phyloP scores from a whole-genome alignment of 2,888 invertebrate genomes.

The Parnassius glacialis region DNA sequence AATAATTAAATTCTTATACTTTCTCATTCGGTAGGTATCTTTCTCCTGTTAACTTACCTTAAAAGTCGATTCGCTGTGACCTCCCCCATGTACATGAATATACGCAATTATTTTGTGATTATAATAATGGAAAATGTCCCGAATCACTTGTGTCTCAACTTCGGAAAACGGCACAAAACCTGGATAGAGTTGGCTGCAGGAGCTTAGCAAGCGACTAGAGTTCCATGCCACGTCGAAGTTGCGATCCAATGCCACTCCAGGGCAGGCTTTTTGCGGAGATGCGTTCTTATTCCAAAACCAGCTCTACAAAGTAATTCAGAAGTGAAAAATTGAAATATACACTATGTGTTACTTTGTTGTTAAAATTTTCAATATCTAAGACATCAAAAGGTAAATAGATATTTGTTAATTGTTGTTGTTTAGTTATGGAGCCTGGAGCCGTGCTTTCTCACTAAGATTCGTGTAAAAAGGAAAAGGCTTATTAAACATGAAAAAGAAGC shows the following conservation, averaged over 20 bases:
- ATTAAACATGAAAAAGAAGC: too few species aligned
- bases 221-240: conserved; percentile 69
- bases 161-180: conserved; percentile 61
- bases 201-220: conserved; percentile 33
- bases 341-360: too few species aligned
- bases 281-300: conserved; percentile 47
- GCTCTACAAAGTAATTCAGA: neutral
- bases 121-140: conserved; percentile 55
- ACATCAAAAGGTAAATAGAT: neutral
- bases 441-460: too few species aligned
- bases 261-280: conserved; percentile 56
- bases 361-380: too few species aligned
- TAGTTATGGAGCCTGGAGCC: too few species aligned
- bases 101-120: conserved; percentile 63
- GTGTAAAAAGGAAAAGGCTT: too few species aligned
- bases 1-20: too few species aligned
- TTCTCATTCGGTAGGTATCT: too few species aligned
- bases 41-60: conserved; percentile 41
- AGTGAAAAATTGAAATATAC: neutral
- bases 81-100: conserved; percentile 58
- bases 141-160: conserved; percentile 53
- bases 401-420: too few species aligned
- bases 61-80: conserved; percentile 34
- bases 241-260: conserved; percentile 61
- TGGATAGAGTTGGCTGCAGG: conserved; percentile 60